Evolutionary conservation across 2,113 vertebrate genomes (phyloP).

Genomic region (Isichthys henryi): DNA sequence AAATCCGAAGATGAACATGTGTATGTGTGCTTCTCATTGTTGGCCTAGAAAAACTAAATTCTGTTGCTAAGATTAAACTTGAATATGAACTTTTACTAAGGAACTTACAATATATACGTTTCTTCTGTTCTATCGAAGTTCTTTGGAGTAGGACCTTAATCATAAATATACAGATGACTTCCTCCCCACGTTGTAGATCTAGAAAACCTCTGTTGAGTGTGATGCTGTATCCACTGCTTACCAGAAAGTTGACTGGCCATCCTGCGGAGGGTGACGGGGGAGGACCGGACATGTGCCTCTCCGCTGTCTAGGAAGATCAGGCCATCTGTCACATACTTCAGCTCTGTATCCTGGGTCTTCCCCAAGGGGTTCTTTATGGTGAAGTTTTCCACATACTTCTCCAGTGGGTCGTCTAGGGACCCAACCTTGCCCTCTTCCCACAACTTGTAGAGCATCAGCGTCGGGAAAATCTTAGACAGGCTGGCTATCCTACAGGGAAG

Average conservation of each 20-base stretch:
- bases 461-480: conserved; percentile 84
- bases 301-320: conserved; percentile 68
- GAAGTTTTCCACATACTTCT: conserved; percentile 69
- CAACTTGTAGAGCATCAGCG: conserved; percentile 82
- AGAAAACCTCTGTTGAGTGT: not conserved
- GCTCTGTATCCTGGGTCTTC: conserved; percentile 47
- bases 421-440: conserved; percentile 78
- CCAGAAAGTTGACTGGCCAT: conserved; percentile 84
- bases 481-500: conserved; percentile 70
- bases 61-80: not conserved
- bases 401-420: conserved; percentile 79
- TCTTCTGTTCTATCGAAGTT: not conserved
- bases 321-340: conserved; percentile 63
- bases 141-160: not conserved
- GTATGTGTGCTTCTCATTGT: not conserved
- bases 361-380: conserved; percentile 79
- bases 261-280: conserved; percentile 72
- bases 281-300: conserved; percentile 59
- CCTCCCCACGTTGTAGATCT: not conserved
- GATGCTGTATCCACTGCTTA: conserved; percentile 23
- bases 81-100: not conserved
- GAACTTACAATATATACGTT: not conserved
- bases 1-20: not conserved
- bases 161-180: not conserved
- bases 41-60: not conserved